Base-by-base conservation (phyloP, 1,140 invertebrate genomes). In the Neodiprion fabricii region DNA sequence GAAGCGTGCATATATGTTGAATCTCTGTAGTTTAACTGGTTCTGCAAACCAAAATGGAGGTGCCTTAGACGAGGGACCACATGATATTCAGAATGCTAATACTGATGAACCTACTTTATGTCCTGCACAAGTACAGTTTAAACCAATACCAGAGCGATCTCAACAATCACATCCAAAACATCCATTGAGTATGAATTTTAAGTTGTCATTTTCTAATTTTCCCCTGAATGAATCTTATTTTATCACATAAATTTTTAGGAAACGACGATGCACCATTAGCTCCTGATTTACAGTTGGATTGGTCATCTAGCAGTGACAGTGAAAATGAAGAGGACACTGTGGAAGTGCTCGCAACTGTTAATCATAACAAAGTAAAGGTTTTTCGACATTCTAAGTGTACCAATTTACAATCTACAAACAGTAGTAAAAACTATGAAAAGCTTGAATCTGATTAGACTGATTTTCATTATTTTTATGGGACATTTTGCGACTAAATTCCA, bases 201-300 rank as follows among this genome's bases (percentile, higher is more conserved):
- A 28, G 11, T 23, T 69, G 28, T 69, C 17, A 72, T 71, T 61
- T 74, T 66, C 14, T 48, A 74, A 28, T 50, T 72, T 48, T 70
- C 68, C 70, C 48, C 11, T 70, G 48, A 74, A 12, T 61, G 50
- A 50, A 47, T 71, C 50, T 50, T 74, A 70, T 75, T 70, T 11
- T 23, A 68, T 40, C 47, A 68, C 11, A 9, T 48, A 49, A 28
- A 21, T 66, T 65, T n/a, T 28, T 71, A 85, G 86, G 76, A 79
- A 80, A 75, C 69, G 86, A 89, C 78, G 89, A 90, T 77, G 91
- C 91, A 12, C 89, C 94, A 73, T 90, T 91, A 23, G 93, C 94
- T n/a, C 94, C 94, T 4, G 94, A 95, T 87, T 85, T 95, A 50
- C 94, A 95, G 85, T 85, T 95, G 68, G 93, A 95, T 82, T 95